A percentile compares a stretch with the other conserved stretches of the same genome.
Evolutionary conservation across 92 coral and sea anemone species (phyloP).

Genomic region (Metridium senile): DNA sequence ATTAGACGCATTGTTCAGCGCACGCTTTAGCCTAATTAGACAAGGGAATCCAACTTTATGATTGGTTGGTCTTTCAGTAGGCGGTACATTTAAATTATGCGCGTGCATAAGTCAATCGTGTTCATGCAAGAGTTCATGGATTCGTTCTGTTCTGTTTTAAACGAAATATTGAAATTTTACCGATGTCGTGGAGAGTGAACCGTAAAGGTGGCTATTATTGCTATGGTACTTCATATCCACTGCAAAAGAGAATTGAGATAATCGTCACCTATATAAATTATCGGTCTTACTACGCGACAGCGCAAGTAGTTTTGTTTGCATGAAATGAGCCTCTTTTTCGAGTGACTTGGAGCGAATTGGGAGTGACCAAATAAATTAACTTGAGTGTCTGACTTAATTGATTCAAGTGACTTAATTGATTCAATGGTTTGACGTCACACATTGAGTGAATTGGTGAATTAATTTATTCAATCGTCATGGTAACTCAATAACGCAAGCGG

Average conservation of each 20-base stretch:
- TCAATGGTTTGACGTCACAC: too few species aligned
- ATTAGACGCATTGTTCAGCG: too few species aligned
- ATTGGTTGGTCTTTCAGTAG: neutral
- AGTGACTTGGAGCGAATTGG: too few species aligned
- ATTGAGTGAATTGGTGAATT: too few species aligned
- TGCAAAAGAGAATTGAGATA: slow-evolving; percentile 2
- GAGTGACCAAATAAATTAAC: too few species aligned
- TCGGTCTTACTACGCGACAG: neutral
- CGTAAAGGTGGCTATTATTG: neutral
- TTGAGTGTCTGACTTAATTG: too few species aligned
- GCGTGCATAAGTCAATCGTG: neutral
- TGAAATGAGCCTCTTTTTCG: too few species aligned
- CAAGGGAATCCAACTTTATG: neutral
- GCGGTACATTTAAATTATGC: neutral
- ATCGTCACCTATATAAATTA: neutral
- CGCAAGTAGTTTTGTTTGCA: too few species aligned
- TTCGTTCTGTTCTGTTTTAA: neutral
- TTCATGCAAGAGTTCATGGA: neutral
- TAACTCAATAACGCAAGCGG: too few species aligned
- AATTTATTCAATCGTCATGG: too few species aligned
- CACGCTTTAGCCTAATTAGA: neutral
- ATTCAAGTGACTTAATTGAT: too few species aligned
- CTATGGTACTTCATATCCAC: neutral
- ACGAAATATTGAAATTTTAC: neutral
- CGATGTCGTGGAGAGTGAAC: slow-evolving; percentile 1